Evolutionary conservation across 2,113 vertebrate species (phyloP).

Genomic region (Psephotus haematonotus): DNA sequence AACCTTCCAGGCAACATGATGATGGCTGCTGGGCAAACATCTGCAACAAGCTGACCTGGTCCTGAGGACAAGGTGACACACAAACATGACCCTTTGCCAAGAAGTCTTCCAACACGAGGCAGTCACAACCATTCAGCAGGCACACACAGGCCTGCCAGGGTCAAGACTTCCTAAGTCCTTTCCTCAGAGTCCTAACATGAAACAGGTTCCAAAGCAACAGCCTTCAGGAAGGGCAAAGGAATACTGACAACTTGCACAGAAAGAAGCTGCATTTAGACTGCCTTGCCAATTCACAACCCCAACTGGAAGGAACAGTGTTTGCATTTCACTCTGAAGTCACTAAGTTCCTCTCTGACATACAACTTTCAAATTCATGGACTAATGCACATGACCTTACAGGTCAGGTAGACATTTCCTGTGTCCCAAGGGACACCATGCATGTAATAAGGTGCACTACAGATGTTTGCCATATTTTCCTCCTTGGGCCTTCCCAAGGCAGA

Average conservation of each 20-base stretch:
- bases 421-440: not conserved
- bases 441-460: not conserved
- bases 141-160: not conserved
- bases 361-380: not conserved
- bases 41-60: not conserved
- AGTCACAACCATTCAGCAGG: not conserved
- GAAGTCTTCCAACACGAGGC: not conserved
- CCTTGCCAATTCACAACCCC: not conserved
- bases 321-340: not conserved
- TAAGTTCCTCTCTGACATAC: not conserved
- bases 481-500: not conserved
- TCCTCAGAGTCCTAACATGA: not conserved
- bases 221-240: not conserved
- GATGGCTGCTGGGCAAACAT: not conserved
- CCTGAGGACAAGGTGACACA: not conserved
- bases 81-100: not conserved
- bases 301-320: not conserved
- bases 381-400: not conserved
- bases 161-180: not conserved
- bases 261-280: not conserved
- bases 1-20: not conserved
- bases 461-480: not conserved
- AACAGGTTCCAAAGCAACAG: not conserved
- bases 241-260: not conserved
- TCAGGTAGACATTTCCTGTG: not conserved